These are phyloP conservation scores for Drosophila bocqueti DNA, from an alignment of 1,140 invertebrate genomes.

Conservation along the genomic window DNA sequence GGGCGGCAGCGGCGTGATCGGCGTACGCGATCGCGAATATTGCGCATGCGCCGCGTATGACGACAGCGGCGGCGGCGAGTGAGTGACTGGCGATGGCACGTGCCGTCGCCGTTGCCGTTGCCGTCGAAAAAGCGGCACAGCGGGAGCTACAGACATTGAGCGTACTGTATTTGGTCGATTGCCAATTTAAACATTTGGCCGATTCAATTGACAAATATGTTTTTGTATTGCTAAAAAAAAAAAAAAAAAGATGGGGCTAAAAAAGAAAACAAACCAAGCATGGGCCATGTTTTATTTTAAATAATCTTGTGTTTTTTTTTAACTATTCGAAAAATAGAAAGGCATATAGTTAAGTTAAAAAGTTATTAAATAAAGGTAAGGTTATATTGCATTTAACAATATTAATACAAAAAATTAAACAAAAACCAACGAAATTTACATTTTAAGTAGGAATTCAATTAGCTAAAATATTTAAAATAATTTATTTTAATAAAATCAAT, in stretches of 20 bases:
- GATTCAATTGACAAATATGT: slow-evolving; percentile 37
- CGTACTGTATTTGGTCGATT: slow-evolving; percentile 38
- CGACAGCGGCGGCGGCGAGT: slow-evolving; percentile 22
- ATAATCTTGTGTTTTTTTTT: neutral
- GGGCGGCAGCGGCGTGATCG: slow-evolving; percentile 25
- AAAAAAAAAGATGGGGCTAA: slow-evolving; percentile 10
- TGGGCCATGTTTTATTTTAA: neutral
- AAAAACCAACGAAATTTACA: too few species aligned
- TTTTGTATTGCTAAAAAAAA: slow-evolving; percentile 18
- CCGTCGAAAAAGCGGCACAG: neutral
- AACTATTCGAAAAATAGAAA: slow-evolving; percentile 1
- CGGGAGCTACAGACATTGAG: slow-evolving; percentile 10
- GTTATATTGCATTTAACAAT: too few species aligned
- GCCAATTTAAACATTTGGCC: slow-evolving; percentile 32
- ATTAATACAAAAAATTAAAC: too few species aligned
- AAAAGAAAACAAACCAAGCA: neutral
- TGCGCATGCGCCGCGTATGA: slow-evolving; percentile 47
- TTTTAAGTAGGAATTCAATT: too few species aligned
- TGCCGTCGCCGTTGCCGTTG: slow-evolving; percentile 34
- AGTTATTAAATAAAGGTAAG: too few species aligned
- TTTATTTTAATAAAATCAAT: too few species aligned
- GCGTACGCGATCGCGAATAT: slow-evolving; percentile 20
- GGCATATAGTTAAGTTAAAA: neutral
- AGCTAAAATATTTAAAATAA: too few species aligned
- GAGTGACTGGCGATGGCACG: slow-evolving; percentile 54